phyloP scores from a whole-genome alignment of 2,113 vertebrate species.

The Dissostichus mawsoni region DNA sequence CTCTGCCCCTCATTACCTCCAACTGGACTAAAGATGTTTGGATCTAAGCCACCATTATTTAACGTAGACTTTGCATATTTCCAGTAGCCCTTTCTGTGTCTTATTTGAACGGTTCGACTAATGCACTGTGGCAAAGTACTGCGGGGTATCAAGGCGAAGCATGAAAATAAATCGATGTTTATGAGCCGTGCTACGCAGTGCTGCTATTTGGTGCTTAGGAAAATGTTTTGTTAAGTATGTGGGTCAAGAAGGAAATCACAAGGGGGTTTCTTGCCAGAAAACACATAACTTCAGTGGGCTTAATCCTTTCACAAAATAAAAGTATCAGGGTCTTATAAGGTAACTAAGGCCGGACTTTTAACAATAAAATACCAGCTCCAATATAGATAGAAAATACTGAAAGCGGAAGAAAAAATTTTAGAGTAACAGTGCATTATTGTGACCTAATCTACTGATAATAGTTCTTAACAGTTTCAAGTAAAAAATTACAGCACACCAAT shows the following conservation, averaged over 20 bases:
- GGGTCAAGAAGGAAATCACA: conserved; percentile 36
- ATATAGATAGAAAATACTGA: background rate
- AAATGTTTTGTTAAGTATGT: conserved; percentile 44
- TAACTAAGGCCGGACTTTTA: background rate
- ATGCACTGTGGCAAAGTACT: conserved; percentile 56
- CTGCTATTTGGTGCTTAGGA: conserved; percentile 1
- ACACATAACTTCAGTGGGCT: background rate
- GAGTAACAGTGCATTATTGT: background rate
- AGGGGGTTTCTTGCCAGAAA: background rate
- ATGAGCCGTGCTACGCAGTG: conserved; percentile 11
- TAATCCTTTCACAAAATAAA: conserved; percentile 14
- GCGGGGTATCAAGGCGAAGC: conserved; percentile 29
- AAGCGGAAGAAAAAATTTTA: conserved; percentile 1
- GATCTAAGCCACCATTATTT: conserved; percentile 39
- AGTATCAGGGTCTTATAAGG: background rate
- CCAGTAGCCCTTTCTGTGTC: conserved; percentile 46
- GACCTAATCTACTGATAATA: background rate
- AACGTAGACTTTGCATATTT: conserved; percentile 60
- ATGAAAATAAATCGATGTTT: conserved; percentile 48
- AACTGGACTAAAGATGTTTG: conserved; percentile 42
- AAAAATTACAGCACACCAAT: background rate
- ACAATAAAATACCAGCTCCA: background rate
- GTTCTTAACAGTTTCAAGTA: background rate
- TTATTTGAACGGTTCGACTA: conserved; percentile 57
- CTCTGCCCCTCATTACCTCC: conserved; percentile 66